phyloP scores from a whole-genome alignment of 1,140 invertebrate genomes.

The Saccostrea cuccullata region DNA sequence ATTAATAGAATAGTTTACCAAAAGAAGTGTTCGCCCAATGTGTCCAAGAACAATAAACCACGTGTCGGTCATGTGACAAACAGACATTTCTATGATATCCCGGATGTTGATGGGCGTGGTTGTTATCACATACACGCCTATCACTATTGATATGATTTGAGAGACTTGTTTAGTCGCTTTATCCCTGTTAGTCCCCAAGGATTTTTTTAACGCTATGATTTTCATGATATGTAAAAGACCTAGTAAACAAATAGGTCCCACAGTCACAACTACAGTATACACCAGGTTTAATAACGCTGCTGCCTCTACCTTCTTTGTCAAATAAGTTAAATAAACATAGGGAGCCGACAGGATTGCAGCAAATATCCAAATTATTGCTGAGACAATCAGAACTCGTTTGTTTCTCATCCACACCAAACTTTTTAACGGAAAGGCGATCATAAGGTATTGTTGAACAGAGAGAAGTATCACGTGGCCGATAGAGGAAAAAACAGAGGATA shows the following conservation, averaged over 20 bases:
- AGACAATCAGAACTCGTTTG: conserved; percentile 26
- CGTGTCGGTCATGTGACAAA: conserved; percentile 1
- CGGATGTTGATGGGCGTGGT: conserved; percentile 38
- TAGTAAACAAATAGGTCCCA: conserved; percentile 29
- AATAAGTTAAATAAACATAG: conserved; percentile 32
- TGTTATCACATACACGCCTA: conserved; percentile 38
- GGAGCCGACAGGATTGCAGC: background rate
- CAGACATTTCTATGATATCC: conserved; percentile 27
- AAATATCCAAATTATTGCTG: conserved; percentile 26
- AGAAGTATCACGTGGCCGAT: conserved; percentile 40
- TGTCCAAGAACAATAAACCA: conserved; percentile 42
- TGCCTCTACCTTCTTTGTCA: conserved; percentile 10
- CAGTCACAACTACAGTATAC: background rate
- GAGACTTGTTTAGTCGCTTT: conserved; percentile 29
- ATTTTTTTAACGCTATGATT: conserved; percentile 34
- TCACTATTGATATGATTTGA: conserved; percentile 34
- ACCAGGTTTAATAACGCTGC: conserved; percentile 34
- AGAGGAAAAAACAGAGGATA: conserved; percentile 29
- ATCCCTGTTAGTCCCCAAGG: conserved; percentile 1
- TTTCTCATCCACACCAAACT: conserved; percentile 32
- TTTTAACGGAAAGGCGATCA: conserved; percentile 37
- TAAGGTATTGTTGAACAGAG: conserved; percentile 37
- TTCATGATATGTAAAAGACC: conserved; percentile 38
- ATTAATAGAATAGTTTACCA: conserved; percentile 42
- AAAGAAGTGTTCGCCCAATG: conserved; percentile 12